phyloP scores from a whole-genome alignment of 2,113 vertebrate genomes.

The Carassius auratus region DNA sequence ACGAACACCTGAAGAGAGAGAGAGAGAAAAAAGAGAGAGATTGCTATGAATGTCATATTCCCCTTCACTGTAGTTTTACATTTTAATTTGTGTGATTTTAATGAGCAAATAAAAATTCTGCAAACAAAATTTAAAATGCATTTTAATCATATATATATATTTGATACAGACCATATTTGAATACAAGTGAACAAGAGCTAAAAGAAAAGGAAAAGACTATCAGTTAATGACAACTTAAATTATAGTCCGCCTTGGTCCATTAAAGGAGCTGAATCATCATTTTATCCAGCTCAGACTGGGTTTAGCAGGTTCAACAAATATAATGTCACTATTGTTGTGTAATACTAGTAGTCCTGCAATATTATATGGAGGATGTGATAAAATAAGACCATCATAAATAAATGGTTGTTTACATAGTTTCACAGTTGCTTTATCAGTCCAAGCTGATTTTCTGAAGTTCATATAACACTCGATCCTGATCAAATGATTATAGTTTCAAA shows the following conservation, averaged over 20 bases:
- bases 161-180: background rate
- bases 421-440: background rate
- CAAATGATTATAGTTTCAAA: background rate
- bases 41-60: background rate
- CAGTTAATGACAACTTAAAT: background rate
- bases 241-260: background rate
- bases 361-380: background rate
- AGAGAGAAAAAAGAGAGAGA: conserved; percentile 41
- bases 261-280: background rate
- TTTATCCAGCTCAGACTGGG: background rate
- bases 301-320: background rate
- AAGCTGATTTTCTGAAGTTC: background rate
- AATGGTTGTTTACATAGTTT: background rate
- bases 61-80: too few relatives aligned
- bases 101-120: background rate
- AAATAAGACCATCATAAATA: background rate
- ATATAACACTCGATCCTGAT: background rate
- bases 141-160: background rate
- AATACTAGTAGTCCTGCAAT: background rate
- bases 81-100: background rate
- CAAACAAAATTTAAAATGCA: background rate
- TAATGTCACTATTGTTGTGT: background rate
- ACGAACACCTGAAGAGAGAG: conserved; percentile 81
- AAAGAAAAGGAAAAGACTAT: background rate
- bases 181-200: background rate